Evolutionary conservation across 2,888 invertebrate species (phyloP), one percentile per base, ranked within the genome.

Genomic region (Colletes collaris): DNA sequence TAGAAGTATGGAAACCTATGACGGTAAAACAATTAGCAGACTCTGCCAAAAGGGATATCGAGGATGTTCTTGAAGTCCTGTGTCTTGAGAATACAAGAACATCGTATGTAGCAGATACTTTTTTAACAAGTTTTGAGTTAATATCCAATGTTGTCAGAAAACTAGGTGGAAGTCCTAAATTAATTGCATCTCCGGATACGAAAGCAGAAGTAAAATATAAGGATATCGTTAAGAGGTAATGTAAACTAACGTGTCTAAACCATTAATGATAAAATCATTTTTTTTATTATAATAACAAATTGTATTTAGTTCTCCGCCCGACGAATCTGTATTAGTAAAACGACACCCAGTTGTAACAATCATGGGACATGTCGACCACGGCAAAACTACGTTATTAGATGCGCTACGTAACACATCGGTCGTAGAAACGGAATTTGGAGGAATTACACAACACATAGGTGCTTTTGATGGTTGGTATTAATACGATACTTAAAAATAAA

Each of bases 331-430:
- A 16, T 94, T 98, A 13, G 94, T 95, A 55, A 95, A 95, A 3
- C 95, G 99, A 1, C 97, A 98, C 13, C 98, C 99, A 0, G 97
- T 99, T 0, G 98, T 99, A 0, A 98, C 99, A 5, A 97, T 99
- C 63, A 99, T 99, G 99, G 99, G 99, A 0, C 99, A 99, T 93
- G 99, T 99, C 2, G 99, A 99, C 94, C 99, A 99, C 94, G 99
- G 99, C 4, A 99, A 99, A 95, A 99, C 99, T 3, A 99, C 99
- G 0, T 94, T 99, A 4, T 93, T 99, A 5, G 99, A 99, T 93
- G 95, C 97, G 0, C 93, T 99, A 46, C 93, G 99, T 66, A 95
- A 98, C 84, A 96, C 98, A 0, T 95, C 96, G 53, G 96, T 99
- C 3, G 99, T 98, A 0, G 96, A 96, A 52, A 95, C 96, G 50